These are phyloP conservation scores for Melanchra persicariae DNA, from an alignment of 2,888 invertebrate genomes.

Conservation along the genomic window DNA sequence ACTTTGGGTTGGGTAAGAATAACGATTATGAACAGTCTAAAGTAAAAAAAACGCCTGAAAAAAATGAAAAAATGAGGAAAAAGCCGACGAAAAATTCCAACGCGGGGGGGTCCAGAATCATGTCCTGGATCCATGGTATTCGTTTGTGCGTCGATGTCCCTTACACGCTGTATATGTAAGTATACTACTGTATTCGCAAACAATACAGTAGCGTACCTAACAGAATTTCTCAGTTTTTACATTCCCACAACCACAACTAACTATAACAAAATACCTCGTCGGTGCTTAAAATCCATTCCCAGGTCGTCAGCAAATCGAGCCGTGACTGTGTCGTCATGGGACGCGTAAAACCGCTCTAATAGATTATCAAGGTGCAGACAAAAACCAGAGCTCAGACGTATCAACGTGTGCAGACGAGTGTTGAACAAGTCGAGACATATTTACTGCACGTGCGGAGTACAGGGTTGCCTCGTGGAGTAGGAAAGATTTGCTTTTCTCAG, in stretches of 20 bases:
- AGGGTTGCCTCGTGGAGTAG: conserved; percentile 11
- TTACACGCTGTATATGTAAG: too few relatives aligned
- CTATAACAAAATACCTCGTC: background rate
- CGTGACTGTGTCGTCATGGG: conserved; percentile 4
- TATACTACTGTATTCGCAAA: too few relatives aligned
- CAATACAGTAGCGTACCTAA: background rate
- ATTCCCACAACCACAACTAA: background rate
- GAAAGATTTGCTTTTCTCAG: background rate
- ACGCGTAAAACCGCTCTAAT: conserved; percentile 10
- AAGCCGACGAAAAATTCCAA: too few relatives aligned
- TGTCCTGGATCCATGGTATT: too few relatives aligned
- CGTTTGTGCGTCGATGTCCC: too few relatives aligned
- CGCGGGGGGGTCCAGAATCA: too few relatives aligned
- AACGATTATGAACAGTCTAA: too few relatives aligned
- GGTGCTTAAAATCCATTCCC: background rate
- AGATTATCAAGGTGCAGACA: conserved; percentile 32
- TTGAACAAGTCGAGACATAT: conserved; percentile 25
- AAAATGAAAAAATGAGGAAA: too few relatives aligned
- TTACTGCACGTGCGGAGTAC: conserved; percentile 7
- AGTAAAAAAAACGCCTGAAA: too few relatives aligned
- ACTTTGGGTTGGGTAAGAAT: too few relatives aligned
- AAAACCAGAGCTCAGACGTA: conserved; percentile 9
- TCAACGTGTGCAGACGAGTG: conserved; percentile 4
- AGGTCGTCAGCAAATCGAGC: conserved; percentile 30
- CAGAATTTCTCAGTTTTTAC: background rate